These are phyloP conservation scores for Calameuta pallipes DNA, from an alignment of 2,888 invertebrate species.

Conservation along the genomic window DNA sequence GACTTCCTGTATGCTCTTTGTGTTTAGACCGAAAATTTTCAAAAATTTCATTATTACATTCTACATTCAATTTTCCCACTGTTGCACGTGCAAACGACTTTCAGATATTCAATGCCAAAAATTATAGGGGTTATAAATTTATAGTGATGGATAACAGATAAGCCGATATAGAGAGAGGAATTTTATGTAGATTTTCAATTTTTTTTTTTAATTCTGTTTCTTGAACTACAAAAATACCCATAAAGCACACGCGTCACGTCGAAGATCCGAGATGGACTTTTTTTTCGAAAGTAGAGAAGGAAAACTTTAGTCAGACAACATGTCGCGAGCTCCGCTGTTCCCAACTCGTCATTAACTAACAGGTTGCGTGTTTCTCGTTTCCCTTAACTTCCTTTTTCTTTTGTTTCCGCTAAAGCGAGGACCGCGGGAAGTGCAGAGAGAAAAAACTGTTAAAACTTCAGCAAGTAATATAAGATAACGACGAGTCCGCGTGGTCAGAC, in stretches of 20 bases:
- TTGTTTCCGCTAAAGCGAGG: background rate
- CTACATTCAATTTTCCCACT: background rate
- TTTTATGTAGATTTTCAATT: background rate
- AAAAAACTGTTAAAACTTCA: conserved; percentile 38
- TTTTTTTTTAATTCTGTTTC: background rate
- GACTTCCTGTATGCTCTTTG: background rate
- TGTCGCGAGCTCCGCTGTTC: background rate
- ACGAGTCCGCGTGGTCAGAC: conserved; percentile 21
- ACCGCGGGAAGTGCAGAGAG: background rate
- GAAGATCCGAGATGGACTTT: background rate
- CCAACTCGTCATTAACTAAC: conserved; percentile 35
- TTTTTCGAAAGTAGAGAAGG: background rate
- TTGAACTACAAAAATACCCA: background rate
- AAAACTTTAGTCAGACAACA: conserved; percentile 1
- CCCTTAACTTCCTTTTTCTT: conserved; percentile 10
- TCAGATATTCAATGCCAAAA: background rate
- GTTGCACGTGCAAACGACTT: background rate
- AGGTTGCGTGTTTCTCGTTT: conserved; percentile 27
- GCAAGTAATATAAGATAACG: conserved; percentile 48
- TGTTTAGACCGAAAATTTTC: background rate
- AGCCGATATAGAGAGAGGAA: background rate
- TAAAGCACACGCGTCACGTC: background rate
- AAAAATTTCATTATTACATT: background rate
- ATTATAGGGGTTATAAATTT: background rate
- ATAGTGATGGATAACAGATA: too few relatives aligned